Base-by-base conservation (phyloP, 2,888 invertebrate species). In the Drosophila colorata region DNA sequence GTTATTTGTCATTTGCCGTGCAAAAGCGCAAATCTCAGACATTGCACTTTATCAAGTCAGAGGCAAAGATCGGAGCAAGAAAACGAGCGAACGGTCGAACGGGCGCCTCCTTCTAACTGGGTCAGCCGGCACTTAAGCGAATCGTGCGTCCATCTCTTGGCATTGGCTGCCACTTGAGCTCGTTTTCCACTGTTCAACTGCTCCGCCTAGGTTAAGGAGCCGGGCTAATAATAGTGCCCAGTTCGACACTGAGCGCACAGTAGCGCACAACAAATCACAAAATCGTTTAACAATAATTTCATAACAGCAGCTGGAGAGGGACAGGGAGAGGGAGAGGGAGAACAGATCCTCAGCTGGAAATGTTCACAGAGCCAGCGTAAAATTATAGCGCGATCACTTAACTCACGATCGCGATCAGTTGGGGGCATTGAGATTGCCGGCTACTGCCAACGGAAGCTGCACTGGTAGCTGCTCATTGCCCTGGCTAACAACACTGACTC, bases 351-450 rank as follows among this genome's bases (percentile, higher is more conserved):
- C 43, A 8, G 14, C 28, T 67, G 59, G 43, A 53, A 60, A 48
- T 56, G 72, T 72, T 72, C 75, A 64, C 70, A 76, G 70, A 70
- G 74, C 69, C 70, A 60, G 84, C 79, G 81, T 82, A 90, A 91
- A 91, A 91, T 91, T 91, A 92, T 90, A 92, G 91, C 91, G 92
- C 92, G 92, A 92, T 92, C 92, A 92, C 91, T 91, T 91, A 89
- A 89, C 91, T 92, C 92, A 92, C 92, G 85, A 82, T 87, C 89
- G 89, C 90, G 90, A 89, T 90, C 90, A 83, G 90, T 90, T 87
- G 82, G 90, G 89, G 87, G 90, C 90, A 90, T 88, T 89, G 78
- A 90, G 88, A 90, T 89, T 90, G 85, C 86, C 89, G 80, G 82
- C 82, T 82, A 80, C 86, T 74, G 88, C 59, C 85, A 87, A 85